These are phyloP conservation scores for Orchesellides sinensis DNA, from an alignment of 2,888 invertebrate species.

Conservation along the genomic window DNA sequence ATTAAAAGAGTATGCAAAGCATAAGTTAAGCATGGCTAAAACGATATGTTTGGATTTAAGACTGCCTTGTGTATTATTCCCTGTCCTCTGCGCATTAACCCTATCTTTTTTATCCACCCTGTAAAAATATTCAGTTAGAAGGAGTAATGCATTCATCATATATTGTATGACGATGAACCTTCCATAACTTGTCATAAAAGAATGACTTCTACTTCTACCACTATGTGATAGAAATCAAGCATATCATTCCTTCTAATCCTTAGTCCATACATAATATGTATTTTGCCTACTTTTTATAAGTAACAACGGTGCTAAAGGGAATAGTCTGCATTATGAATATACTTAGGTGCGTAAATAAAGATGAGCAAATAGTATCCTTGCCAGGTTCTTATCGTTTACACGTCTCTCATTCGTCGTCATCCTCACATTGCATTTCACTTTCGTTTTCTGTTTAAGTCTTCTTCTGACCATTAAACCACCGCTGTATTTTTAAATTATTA, in stretches of 20 bases:
- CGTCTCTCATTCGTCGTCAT: slow-evolving; percentile 16
- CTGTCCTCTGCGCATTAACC: neutral
- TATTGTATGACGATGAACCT: neutral
- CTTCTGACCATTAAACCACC: neutral
- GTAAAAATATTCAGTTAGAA: neutral
- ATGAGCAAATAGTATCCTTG: slow-evolving; percentile 26
- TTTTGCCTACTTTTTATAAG: too few species aligned
- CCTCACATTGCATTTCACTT: slow-evolving; percentile 6
- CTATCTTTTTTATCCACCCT: neutral
- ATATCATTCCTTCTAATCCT: too few species aligned
- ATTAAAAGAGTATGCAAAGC: neutral
- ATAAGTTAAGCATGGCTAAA: neutral
- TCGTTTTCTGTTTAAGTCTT: neutral
- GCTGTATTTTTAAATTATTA: neutral
- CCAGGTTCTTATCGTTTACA: neutral
- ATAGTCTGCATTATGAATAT: too few species aligned
- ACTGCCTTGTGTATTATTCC: neutral
- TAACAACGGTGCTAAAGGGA: too few species aligned
- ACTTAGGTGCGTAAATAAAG: neutral
- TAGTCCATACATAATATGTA: too few species aligned
- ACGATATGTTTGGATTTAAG: neutral
- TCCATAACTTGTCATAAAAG: slow-evolving; percentile 18
- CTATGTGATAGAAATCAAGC: neutral
- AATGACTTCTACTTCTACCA: slow-evolving; percentile 1
- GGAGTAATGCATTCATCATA: neutral